Conservation (phyloP, 1,140 invertebrate species). For the Lucilia cuprina region DNA sequence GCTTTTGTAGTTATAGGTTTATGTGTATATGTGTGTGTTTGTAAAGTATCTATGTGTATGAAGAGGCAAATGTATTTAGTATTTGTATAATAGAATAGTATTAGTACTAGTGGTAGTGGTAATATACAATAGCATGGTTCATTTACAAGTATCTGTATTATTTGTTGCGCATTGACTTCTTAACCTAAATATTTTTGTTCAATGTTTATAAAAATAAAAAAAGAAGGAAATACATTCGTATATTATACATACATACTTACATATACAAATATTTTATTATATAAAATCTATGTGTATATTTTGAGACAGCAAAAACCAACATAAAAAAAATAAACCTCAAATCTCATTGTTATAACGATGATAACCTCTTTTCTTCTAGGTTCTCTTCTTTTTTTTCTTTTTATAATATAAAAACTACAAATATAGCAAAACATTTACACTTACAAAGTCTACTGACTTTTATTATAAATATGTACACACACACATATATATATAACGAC, state of each 20-base stretch:
- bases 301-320: not conserved
- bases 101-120: not conserved
- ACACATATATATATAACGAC: no score
- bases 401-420: not conserved
- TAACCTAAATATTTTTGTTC: slow-evolving; percentile 31
- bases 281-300: not conserved
- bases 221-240: not conserved
- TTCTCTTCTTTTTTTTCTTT: no score
- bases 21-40: not conserved
- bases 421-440: not conserved
- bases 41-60: not conserved
- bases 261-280: not conserved
- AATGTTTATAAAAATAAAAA: slow-evolving; percentile 5
- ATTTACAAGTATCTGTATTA: slow-evolving; percentile 12
- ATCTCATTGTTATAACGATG: slow-evolving; percentile 27
- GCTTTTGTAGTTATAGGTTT: not conserved
- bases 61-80: not conserved
- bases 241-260: not conserved
- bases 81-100: not conserved
- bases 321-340: slow-evolving; percentile 15
- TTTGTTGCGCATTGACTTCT: slow-evolving; percentile 34
- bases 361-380: slow-evolving; percentile 17
- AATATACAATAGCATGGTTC: not conserved
- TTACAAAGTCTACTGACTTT: not conserved
- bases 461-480: not conserved